Evolutionary conservation across 2,888 invertebrate species (phyloP).

Genomic region (Microplitis manilae): DNA sequence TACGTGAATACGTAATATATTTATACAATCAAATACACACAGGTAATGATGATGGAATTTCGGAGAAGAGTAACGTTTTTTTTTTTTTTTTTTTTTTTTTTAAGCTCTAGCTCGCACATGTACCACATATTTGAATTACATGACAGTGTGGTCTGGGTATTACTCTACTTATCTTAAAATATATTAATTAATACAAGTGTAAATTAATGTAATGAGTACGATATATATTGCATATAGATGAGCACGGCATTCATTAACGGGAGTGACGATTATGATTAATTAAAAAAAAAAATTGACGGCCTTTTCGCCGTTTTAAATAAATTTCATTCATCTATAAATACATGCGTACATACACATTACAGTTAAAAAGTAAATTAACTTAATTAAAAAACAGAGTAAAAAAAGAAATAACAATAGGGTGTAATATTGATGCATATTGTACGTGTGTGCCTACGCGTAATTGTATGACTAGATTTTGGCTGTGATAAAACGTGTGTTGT

Average conservation of each 20-base stretch:
- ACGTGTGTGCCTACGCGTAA: constrained; percentile 34
- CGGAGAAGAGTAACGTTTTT: constrained; percentile 35
- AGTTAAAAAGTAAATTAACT: background rate
- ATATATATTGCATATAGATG: constrained; percentile 19
- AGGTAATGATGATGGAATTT: constrained; percentile 38
- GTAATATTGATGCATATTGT: constrained; percentile 38
- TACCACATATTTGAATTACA: constrained; percentile 28
- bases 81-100: constrained; percentile 12
- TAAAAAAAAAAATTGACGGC: constrained; percentile 20
- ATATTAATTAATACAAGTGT: background rate
- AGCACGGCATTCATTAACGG: constrained; percentile 9
- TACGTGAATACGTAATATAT: constrained; percentile 3
- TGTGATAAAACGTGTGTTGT: constrained; percentile 38
- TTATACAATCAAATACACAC: constrained; percentile 23
- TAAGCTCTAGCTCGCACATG: constrained; percentile 38
- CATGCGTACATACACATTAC: background rate
- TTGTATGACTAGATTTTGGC: constrained; percentile 42
- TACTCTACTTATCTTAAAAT: constrained; percentile 1
- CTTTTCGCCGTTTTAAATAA: constrained; percentile 24
- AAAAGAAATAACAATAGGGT: constrained; percentile 26
- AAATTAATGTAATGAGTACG: background rate
- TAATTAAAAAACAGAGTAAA: constrained; percentile 14
- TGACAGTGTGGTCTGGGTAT: background rate
- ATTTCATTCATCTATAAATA: constrained; percentile 24
- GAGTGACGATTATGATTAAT: background rate